Base-by-base conservation (phyloP, 2,113 vertebrate genomes). In the Rhineura floridana region DNA sequence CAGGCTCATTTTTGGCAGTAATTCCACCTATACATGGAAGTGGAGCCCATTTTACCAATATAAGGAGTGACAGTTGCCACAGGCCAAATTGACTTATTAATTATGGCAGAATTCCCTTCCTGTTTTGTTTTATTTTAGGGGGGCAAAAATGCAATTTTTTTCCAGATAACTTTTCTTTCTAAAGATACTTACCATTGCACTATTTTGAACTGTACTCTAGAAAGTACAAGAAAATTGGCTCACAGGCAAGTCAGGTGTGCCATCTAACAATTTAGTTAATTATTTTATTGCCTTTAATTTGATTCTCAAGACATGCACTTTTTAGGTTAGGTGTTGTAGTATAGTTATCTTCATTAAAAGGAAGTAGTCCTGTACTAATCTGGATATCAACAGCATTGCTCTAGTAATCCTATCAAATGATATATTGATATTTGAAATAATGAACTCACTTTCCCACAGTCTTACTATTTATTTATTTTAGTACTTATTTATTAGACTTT, bases 381-480 rank as follows among this genome's bases (percentile, higher is more conserved):
- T 75, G 28, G 6, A 48, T 59, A 72, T n/a, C 65, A 77, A 65
- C 25, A 79, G 19, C 4, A 3, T 13, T 23, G n/a, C 9, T 81
- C 15, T 46, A 55, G 48, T 72, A 46, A 36, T 84, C 55, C 89
- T 44, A n/a, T 88, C 42, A 86, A 70, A 48, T 81, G 0, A 21
- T n/a, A 7, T 52, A 73, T 36, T 65, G 55, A 78, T 55, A 52
- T 44, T 33, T 67, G 17, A 59, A 50, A 17, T 65, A 25, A 83
- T 36, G 28, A 42, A 21, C 28, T n/a, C 21, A 79, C 39, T 65
- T 87, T 90, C 69, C 3, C 78, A 90, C 87, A 44, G 50, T 62
- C 3, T 88, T 3, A 4, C n/a, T n/a, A n/a, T n/a, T n/a, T n/a
- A n/a, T n/a, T n/a, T n/a, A n/a, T n/a, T n/a, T n/a, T n/a, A n/a